Conservation (phyloP, 2,113 vertebrate species). For the Phylloscopus whistleri region DNA sequence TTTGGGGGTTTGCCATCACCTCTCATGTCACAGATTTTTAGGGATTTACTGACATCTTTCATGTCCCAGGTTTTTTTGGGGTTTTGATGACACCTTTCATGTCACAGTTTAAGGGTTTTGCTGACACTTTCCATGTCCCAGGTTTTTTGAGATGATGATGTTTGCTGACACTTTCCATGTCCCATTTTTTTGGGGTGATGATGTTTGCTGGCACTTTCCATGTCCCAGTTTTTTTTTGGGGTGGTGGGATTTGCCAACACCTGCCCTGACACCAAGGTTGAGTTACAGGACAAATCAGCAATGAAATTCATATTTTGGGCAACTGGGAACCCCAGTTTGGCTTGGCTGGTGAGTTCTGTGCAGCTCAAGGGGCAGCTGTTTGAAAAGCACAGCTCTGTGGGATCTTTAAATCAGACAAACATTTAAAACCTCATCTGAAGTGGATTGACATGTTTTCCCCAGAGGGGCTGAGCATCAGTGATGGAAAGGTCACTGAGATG, state of each 20-base stretch:
- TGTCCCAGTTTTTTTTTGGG: fast-evolving
- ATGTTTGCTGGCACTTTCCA: not conserved
- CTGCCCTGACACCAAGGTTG: not conserved
- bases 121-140: fast-evolving
- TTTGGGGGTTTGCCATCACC: not conserved
- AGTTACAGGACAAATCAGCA: too few species aligned
- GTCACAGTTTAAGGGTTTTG: too few species aligned
- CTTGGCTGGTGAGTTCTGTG: not conserved
- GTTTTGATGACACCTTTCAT: not conserved
- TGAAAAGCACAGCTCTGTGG: not conserved
- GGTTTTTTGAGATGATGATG: too few species aligned
- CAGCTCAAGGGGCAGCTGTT: not conserved
- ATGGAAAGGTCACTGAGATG: not conserved
- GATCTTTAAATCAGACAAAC: not conserved
- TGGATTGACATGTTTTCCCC: not conserved
- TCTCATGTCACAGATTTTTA: fast-evolving
- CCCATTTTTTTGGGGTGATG: not conserved
- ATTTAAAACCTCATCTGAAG: not conserved
- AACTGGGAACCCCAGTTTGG: fast-evolving
- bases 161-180: not conserved
- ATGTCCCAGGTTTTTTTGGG: too few species aligned
- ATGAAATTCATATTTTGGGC: not conserved
- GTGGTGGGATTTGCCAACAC: fast-evolving
- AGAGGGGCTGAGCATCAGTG: not conserved
- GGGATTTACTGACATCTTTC: not conserved